Percentiles rank a stretch among this genome's conserved stretches.
Conservation (phyloP, 2,113 vertebrate species). For the Lophochroa leadbeateri region DNA sequence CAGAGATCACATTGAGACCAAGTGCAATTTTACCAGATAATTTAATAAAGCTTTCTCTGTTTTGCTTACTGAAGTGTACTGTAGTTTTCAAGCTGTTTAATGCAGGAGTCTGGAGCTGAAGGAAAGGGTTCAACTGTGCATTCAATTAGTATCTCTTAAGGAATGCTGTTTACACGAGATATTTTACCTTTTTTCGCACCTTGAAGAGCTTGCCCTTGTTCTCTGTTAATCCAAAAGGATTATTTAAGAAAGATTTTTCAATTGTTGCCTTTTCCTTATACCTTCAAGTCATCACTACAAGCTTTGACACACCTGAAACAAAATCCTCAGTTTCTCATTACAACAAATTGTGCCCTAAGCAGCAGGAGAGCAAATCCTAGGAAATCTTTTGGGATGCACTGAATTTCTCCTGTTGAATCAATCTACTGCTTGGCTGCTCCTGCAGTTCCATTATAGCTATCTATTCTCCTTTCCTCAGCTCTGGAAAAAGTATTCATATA, state of each 20-base stretch:
- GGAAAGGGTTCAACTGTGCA: background rate
- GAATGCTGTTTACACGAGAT: background rate
- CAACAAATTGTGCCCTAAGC: conserved; percentile 64
- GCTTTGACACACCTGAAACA: conserved; percentile 67
- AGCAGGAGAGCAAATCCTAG: conserved; percentile 60
- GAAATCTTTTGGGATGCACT: conserved; percentile 69
- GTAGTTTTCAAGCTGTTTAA: conserved; percentile 9
- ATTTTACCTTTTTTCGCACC: background rate
- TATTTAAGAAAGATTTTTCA: conserved; percentile 46
- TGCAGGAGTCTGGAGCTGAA: background rate
- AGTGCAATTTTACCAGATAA: background rate
- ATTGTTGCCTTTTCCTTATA: background rate
- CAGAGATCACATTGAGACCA: background rate
- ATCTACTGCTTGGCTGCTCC: conserved; percentile 72
- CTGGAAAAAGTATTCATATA: conserved; percentile 35
- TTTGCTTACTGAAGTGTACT: background rate
- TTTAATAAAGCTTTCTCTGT: conserved; percentile 11
- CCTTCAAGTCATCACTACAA: conserved; percentile 31
- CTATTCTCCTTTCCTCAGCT: conserved; percentile 68
- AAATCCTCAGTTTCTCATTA: conserved; percentile 72
- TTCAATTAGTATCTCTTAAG: conserved; percentile 23
- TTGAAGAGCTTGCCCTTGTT: background rate
- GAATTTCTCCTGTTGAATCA: conserved; percentile 76
- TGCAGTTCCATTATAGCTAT: conserved; percentile 62
- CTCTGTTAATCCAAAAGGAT: conserved; percentile 7